These are phyloP conservation scores for Caenorhabditis japonica DNA, from an alignment of 2,888 invertebrate species.

Conservation along the genomic window DNA sequence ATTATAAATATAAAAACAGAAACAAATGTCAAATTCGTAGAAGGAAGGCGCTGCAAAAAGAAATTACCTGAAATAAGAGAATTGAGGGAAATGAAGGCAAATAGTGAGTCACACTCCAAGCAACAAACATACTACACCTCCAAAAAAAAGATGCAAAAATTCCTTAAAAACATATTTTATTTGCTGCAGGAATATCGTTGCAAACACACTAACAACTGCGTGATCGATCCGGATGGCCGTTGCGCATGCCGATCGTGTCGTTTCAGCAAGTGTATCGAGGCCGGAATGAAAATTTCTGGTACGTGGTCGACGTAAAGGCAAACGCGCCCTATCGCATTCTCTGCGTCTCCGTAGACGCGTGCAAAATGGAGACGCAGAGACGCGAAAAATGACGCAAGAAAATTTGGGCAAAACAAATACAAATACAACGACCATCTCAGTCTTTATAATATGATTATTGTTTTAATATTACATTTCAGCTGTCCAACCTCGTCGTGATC, in stretches of 20 bases:
- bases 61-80: no score
- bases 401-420: no score
- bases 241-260: slow-evolving; percentile 74
- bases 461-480: slow-evolving; percentile 51
- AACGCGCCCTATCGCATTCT: no score
- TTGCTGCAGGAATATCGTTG: slow-evolving; percentile 63
- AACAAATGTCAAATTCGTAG: no score
- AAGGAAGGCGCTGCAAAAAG: no score
- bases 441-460: background rate
- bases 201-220: slow-evolving; percentile 67
- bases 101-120: no score
- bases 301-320: slow-evolving; percentile 9
- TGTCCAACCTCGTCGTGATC: slow-evolving; percentile 74
- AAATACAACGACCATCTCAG: slow-evolving; percentile 3
- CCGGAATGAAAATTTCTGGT: slow-evolving; percentile 70
- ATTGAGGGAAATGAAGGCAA: no score
- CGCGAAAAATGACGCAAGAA: background rate
- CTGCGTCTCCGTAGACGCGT: no score
- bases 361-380: background rate
- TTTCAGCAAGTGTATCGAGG: slow-evolving; percentile 68
- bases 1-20: no score
- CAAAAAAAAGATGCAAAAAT: no score
- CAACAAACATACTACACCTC: no score
- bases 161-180: no score
- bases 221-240: slow-evolving; percentile 65